Percentiles rank a stretch among this genome's conserved stretches.
phyloP scores from a whole-genome alignment of 2,797 vertebrate genomes.

The Phylloscopus collybita region DNA sequence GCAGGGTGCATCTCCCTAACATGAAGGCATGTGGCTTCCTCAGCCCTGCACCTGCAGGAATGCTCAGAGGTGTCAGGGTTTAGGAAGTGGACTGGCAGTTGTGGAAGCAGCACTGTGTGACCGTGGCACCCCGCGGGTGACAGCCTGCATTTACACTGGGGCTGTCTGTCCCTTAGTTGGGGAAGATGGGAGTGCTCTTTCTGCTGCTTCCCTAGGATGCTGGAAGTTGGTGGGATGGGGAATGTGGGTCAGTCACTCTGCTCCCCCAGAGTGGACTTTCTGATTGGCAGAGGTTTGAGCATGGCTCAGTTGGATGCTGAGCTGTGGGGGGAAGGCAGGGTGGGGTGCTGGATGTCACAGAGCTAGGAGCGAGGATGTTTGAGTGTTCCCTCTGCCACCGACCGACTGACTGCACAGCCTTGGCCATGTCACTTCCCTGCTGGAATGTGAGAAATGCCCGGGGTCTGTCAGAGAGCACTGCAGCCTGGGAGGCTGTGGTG shows the following conservation, averaged over 20 bases:
- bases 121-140: accelerated
- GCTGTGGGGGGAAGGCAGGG: background rate
- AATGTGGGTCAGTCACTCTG: background rate
- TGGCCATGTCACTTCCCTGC: background rate
- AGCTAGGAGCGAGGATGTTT: background rate
- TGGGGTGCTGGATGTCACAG: background rate
- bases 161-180: no score
- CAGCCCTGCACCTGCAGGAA: background rate
- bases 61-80: background rate
- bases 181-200: accelerated
- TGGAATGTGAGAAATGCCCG: background rate
- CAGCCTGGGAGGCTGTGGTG: background rate
- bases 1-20: no score
- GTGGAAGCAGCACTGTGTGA: background rate
- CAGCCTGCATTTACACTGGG: background rate
- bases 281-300: background rate
- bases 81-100: background rate
- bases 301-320: background rate
- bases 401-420: background rate
- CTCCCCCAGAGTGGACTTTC: background rate
- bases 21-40: background rate
- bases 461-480: background rate
- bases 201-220: background rate
- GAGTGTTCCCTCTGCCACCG: background rate
- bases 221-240: background rate